Percentiles rank a stretch among this genome's conserved stretches.
These are phyloP conservation scores for Thalassaphorura encarpata DNA, from an alignment of 1,140 invertebrate species.

Conservation along the genomic window DNA sequence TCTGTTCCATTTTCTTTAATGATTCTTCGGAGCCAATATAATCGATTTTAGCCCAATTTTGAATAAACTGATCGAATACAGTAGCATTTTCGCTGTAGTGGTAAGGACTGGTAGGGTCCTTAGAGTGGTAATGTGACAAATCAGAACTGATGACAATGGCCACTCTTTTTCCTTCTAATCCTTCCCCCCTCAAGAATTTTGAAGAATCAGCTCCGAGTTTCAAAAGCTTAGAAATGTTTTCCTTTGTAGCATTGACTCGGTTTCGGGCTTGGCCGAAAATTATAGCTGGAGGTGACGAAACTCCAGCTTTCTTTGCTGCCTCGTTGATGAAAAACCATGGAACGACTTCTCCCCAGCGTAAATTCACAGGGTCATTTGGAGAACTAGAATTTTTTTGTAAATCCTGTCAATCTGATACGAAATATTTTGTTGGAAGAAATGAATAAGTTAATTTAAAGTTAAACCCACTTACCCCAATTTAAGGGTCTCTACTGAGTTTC, in stretches of 20 bases:
- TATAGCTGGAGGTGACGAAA: constrained; percentile 8
- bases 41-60: constrained; percentile 17
- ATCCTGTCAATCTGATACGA: too few relatives aligned
- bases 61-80: constrained; percentile 10
- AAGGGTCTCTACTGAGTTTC: constrained; percentile 13
- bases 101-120: constrained; percentile 19
- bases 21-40: background rate
- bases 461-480: constrained; percentile 21
- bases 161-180: constrained; percentile 10
- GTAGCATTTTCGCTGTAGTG: background rate
- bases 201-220: constrained; percentile 12
- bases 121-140: constrained; percentile 22
- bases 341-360: constrained; percentile 23
- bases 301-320: constrained; percentile 4
- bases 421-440: background rate
- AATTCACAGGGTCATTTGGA: background rate
- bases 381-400: background rate
- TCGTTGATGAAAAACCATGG: constrained; percentile 23
- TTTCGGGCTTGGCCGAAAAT: constrained; percentile 10
- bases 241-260: background rate
- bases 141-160: constrained; percentile 21
- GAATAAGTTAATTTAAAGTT: background rate
- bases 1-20: background rate
- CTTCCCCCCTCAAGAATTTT: background rate
- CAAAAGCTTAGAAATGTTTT: background rate